These are phyloP conservation scores for Asarcornis scutulata DNA, from an alignment of 2,113 vertebrate species.

Conservation along the genomic window DNA sequence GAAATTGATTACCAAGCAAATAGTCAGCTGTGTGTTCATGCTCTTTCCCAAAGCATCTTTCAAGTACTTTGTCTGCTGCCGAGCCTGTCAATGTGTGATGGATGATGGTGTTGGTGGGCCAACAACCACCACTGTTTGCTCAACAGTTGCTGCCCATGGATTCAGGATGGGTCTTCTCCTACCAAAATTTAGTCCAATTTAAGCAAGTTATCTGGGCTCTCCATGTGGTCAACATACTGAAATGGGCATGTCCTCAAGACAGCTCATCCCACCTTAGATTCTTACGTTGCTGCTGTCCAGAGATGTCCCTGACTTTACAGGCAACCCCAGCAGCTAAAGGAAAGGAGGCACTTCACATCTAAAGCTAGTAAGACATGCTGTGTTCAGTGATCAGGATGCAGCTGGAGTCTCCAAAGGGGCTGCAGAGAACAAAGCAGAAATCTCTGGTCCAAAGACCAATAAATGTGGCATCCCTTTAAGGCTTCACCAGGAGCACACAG, in stretches of 20 bases:
- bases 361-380: background rate
- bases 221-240: background rate
- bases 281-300: background rate
- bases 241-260: background rate
- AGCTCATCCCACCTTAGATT: background rate
- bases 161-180: background rate
- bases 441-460: rapidly evolving
- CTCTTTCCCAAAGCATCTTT: background rate
- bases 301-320: background rate
- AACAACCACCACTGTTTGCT: rapidly evolving
- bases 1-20: background rate
- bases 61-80: background rate
- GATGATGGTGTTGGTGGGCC: rapidly evolving
- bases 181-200: background rate
- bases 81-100: background rate
- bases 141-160: background rate
- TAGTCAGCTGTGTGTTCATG: background rate
- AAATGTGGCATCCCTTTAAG: background rate
- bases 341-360: background rate
- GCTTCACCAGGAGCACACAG: background rate
- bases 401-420: background rate
- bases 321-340: background rate
- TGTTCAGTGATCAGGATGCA: background rate
- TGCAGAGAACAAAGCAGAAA: background rate
- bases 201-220: background rate